Conservation (phyloP, 2,797 vertebrate species). For the Sebastes minor region DNA sequence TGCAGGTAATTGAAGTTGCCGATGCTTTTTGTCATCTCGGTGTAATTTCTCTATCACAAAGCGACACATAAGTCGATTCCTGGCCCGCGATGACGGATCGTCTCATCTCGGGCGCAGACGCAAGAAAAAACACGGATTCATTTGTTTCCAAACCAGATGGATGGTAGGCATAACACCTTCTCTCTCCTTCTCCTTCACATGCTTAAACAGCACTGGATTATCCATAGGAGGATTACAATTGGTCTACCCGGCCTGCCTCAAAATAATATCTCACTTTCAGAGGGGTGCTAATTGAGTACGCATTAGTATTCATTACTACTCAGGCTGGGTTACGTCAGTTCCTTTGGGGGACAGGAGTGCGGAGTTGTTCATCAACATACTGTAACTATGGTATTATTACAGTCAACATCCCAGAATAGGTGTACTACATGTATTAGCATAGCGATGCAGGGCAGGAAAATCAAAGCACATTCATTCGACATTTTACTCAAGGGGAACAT, state of each 20-base stretch:
- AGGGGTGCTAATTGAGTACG: constrained; percentile 67
- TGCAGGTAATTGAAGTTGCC: constrained; percentile 76
- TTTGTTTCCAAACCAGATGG: constrained; percentile 68
- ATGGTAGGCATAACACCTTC: constrained; percentile 36
- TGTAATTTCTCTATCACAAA: constrained; percentile 81
- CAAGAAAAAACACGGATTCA: constrained; percentile 66
- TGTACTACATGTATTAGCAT: constrained; percentile 44
- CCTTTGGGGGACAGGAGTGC: constrained; percentile 49
- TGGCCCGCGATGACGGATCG: constrained; percentile 71
- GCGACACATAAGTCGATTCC: constrained; percentile 76
- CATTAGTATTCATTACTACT: constrained; percentile 76
- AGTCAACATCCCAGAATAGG: constrained; percentile 47
- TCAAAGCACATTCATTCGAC: constrained; percentile 37
- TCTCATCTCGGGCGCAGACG: constrained; percentile 64
- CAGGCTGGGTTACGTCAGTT: constrained; percentile 45
- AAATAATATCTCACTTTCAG: constrained; percentile 68
- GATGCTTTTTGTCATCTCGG: constrained; percentile 72
- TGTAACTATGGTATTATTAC: constrained; percentile 41
- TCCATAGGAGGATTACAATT: constrained; percentile 45
- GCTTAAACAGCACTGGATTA: constrained; percentile 53
- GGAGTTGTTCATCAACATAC: constrained; percentile 56
- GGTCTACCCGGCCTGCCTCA: constrained; percentile 24
- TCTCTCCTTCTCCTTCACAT: constrained; percentile 15
- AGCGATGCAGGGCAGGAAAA: constrained; percentile 22
- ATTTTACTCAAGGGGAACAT: constrained; percentile 18